Evolutionary conservation across 2,797 vertebrate species (phyloP), one percentile per base, ranked within the genome.

Genomic region (Tokudaia muenninki): DNA sequence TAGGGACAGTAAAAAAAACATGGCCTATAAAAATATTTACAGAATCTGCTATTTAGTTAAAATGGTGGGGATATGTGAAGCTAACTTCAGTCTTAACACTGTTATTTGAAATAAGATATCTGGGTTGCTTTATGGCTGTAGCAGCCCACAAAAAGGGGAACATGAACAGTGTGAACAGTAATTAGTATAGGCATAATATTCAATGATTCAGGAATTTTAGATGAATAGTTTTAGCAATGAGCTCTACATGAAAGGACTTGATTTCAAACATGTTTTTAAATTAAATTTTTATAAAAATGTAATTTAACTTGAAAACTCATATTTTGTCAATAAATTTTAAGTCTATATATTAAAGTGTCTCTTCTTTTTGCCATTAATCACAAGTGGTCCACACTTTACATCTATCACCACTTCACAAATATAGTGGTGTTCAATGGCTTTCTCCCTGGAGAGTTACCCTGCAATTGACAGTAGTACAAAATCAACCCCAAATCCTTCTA

Each of bases 261-360:
- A 65, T 78, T 81, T 67, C 37, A 96, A 97, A 22, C 84, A n/a
- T 22, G 87, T 84, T 91, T 90, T 91, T 0, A 87, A 94, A 95
- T 87, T 61, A 72, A 90, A 86, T 37, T 59, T 47, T 81, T 84
- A 67, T 55, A n/a, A 81, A 47, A 81, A 88, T 79, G 22, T 70
- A 91, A 92, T n/a, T 86, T 47, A 90, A 92, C 37, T 77, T 80
- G 31, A 70, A 70, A 92, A 57, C 29, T 29, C 31, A 65, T 63
- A 74, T 50, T 83, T 24, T 87, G 19, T 59, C 26, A 31, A 80
- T 19, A 89, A 19, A 87, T 52, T 37, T 37, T 31, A 89, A 80
- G 44, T 34, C 79, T 14, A 4, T 57, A 61, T 75, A 63, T 14
- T n/a, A 89, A 82, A 94, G 59, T 17, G 17, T 4, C 9, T 34